Evolutionary conservation across 2,888 invertebrate genomes (phyloP), one percentile per base, ranked within the genome.

Genomic region (Hirudinaria manillensis): DNA sequence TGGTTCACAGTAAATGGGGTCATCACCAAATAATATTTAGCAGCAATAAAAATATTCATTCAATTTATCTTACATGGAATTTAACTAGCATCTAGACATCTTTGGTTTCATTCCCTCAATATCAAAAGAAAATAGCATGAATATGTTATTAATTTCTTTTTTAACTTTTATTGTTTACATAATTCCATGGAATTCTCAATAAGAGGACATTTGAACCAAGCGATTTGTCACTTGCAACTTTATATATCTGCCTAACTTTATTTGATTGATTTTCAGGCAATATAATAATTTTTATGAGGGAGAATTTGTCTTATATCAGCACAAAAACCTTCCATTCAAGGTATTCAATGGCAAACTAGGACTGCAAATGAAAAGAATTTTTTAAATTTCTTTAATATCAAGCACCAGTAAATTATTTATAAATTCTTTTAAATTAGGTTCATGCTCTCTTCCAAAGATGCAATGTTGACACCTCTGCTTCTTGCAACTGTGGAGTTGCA

Each of bases 401-500:
- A 61, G 21, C 21, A 53, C 53, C 13, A 53, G 53, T 53, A 61
- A 61, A 27, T 61, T 2, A 7, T 61, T 61, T 61, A n/a, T 7
- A 21, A 21, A n/a, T 61, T 19, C 24, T 61, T 61, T 61, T 61
- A 19, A 61, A 61, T 65, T 68, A 79, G 79, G 79, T 79, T 10
- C 76, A 79, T 56, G 76, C 67, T 2, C 65, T 79, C 19, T 79
- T 77, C 36, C 79, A 79, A 76, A 72, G 56, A 34, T 80, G 80
- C 70, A 27, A 32, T n/a, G 36, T 29, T 2, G 21, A 29, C 21
- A 71, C 78, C 3, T 36, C 65, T 2, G 80, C 79, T 1, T 79
- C 80, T 2, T 80, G 80, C 75, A 80, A 80, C 72, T 80, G 80
- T 65, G 80, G 75, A 27, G 79, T 80, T 16, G 79, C 78, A 6